Evolutionary conservation across 2,797 vertebrate species (phyloP).

Genomic region (Cossypha polioptera): DNA sequence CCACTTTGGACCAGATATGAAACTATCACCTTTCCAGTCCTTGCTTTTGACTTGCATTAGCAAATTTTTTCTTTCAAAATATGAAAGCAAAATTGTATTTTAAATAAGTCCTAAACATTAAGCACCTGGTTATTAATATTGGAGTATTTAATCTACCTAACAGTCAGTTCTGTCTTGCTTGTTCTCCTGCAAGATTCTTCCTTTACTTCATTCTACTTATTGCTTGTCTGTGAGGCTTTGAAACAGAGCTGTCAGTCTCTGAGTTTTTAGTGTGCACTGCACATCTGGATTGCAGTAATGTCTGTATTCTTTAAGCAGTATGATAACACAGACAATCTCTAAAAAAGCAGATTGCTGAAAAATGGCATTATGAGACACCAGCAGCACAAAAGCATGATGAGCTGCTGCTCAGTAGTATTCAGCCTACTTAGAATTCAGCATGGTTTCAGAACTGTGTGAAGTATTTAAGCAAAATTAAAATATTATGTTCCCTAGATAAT

Average conservation of each 20-base stretch:
- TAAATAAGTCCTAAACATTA: neutral
- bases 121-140: neutral
- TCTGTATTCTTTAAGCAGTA: neutral
- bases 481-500: neutral
- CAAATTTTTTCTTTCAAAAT: neutral
- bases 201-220: neutral
- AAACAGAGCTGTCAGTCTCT: neutral
- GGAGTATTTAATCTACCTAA: neutral
- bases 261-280: neutral
- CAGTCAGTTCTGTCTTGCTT: neutral
- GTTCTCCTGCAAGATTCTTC: neutral
- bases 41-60: neutral
- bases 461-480: conserved; percentile 4
- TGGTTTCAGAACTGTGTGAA: neutral
- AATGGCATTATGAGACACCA: neutral
- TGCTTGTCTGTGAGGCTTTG: neutral
- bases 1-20: neutral
- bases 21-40: neutral
- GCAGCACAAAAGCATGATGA: neutral
- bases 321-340: neutral
- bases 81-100: neutral
- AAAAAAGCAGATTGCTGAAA: neutral
- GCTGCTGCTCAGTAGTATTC: neutral
- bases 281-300: neutral
- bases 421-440: neutral